Evolutionary conservation across 2,797 vertebrate species (phyloP), one percentile per base, ranked within the genome.

Genomic region (Karalla daura): DNA sequence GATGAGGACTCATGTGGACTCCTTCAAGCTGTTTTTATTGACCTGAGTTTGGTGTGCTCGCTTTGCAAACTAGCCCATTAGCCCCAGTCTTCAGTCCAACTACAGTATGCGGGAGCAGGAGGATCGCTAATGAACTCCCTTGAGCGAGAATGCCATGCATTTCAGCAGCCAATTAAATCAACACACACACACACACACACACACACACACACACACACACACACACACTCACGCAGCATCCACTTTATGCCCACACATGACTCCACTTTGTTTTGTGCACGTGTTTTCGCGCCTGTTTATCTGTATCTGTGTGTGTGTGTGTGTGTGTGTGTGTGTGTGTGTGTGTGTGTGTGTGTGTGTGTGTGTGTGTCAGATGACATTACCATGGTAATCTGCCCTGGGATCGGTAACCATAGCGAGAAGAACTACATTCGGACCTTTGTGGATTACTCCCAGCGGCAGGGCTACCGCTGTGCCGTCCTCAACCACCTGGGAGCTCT

Each of bases 361-460:
- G 32, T 76, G 30, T 69, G 25, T 51, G 1, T 70, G 54, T 79
- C 87, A 99, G 97, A 95, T 72, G 96, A 98, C 54, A 80, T 99
- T 76, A 99, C 96, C 51, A 97, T 99, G 96, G 96, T 97, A 53
- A 98, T 99, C 90, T 99, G 98, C 80, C 98, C 97, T 2, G 98
- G 97, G 77, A 98, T 99, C 37, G 96, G 96, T 74, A 99, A 98
- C 92, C 97, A 99, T 91, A 99, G 97, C 7, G 96, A 98, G 88
- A 97, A 98, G 89, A 96, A 96, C 78, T 99, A 99, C 76, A 96
- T 99, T 73, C 96, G 97, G 67, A 98, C 98, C 73, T 99, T 99
- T 45, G 98, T 99, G 43, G 96, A 97, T 93, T 94, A 97, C 2
- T 95, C 96, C 40, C 98, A 98, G 88, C 95, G 94, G 77, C 96